Evolutionary conservation across 2,113 vertebrate genomes (phyloP), one percentile per base, ranked within the genome.

Genomic region (Rhipidura dahli): DNA sequence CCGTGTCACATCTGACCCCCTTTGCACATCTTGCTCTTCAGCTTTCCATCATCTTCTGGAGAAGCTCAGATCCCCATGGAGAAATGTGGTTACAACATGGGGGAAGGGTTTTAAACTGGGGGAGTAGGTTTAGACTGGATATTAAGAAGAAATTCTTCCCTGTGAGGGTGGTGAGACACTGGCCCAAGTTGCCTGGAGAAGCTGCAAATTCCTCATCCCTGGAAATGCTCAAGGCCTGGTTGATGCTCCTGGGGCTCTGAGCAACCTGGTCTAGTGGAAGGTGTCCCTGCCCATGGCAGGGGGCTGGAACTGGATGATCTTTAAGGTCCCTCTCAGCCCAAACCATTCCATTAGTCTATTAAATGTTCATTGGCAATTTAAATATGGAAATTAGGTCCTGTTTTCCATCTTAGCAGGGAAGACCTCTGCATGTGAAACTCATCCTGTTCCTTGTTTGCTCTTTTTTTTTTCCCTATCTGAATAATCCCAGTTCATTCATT

Each of bases 391-490:
- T 35, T 2, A 3, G 7, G 4, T 45, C 18, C 21, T 35, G 5
- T 37, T 64, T 73, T 79, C 28, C 9, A 23, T 22, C n/a, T 65
- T 27, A 24, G 26, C 7, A 69, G n/a, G 10, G 56, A 66, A 64
- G 9, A 9, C 14, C n/a, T n/a, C 26, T 54, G 7, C 13, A 76
- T 35, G 39, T 45, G 56, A 60, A 79, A 28, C 6, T 57, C 23
- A 11, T 33, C 6, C 2, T 1, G 0, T 68, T 64, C 12, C 28
- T 39, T 49, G 30, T 21, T 56, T 26, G 12, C 4, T 51, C 13
- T 35, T 33, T 54, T 72, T 50, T 72, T 50, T 35, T 1, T 1
- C 11, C 1, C 13, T 9, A n/a, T 42, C 17, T 54, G 15, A 84
- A 39, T 11, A 42, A 45, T 42, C 45, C 28, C 27, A 19, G 10